Conservation (phyloP, 2,797 vertebrate genomes). For the Triplophysa yarkandensis region DNA sequence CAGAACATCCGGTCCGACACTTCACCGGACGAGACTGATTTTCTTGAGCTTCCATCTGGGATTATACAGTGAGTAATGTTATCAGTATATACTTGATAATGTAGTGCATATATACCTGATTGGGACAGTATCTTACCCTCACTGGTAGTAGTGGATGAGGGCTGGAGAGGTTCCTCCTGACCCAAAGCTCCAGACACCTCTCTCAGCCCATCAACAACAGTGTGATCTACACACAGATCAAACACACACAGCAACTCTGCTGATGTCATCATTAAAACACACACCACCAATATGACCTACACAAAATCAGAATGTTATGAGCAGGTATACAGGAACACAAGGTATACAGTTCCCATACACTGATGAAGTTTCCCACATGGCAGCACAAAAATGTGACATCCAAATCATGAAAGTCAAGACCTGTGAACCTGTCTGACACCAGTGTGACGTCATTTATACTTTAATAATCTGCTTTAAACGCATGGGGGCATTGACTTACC, state of each 20-base stretch:
- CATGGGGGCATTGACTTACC: no score
- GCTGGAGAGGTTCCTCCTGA: conserved; percentile 45
- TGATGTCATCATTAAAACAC: conserved; percentile 22
- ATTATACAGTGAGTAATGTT: background rate
- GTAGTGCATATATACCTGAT: background rate
- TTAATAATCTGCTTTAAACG: no score
- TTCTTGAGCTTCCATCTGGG: conserved; percentile 42
- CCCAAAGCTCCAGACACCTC: conserved; percentile 59
- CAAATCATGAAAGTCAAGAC: no score
- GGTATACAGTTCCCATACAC: background rate
- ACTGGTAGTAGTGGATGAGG: conserved; percentile 23
- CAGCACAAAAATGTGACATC: no score
- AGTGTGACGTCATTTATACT: no score
- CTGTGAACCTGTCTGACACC: no score
- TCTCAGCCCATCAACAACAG: conserved; percentile 60
- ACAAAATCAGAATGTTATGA: background rate
- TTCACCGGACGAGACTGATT: conserved; percentile 38
- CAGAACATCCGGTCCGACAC: conserved; percentile 84
- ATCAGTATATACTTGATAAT: background rate
- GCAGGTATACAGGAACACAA: background rate
- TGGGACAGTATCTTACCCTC: conserved; percentile 49
- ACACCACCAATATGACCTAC: background rate
- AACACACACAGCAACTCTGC: conserved; percentile 66
- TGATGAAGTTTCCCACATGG: no score
- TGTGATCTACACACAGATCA: conserved; percentile 63